phyloP scores from a whole-genome alignment of 1,140 invertebrate genomes.

The Cyphomyrmex costatus region DNA sequence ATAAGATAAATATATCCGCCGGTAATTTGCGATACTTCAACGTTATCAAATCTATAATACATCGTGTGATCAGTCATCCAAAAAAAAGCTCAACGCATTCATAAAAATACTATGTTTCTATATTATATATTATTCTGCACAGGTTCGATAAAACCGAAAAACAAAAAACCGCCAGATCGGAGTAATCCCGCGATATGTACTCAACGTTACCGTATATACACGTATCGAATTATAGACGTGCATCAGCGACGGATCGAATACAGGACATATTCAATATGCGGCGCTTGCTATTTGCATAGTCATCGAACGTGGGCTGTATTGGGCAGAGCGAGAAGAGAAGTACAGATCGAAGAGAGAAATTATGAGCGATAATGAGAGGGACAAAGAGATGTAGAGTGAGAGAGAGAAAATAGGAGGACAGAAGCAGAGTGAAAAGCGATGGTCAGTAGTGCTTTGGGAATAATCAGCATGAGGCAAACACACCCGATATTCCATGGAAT shows the following conservation, averaged over 20 bases:
- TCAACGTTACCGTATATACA: slow-evolving; percentile 41
- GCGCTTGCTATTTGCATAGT: slow-evolving; percentile 60
- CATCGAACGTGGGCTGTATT: slow-evolving; percentile 17
- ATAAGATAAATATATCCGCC: slow-evolving; percentile 4
- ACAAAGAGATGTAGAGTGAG: slow-evolving; percentile 1
- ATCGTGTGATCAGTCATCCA: not conserved
- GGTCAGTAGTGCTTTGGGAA: slow-evolving; percentile 74
- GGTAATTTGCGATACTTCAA: not conserved
- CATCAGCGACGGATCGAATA: slow-evolving; percentile 58
- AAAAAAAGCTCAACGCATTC: not conserved
- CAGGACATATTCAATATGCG: slow-evolving; percentile 59
- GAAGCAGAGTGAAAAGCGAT: slow-evolving; percentile 35
- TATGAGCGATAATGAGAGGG: slow-evolving; percentile 9
- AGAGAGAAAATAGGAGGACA: not conserved
- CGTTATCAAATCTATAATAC: not conserved
- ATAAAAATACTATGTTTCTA: not conserved
- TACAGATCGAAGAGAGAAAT: not conserved
- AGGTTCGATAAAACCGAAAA: not conserved
- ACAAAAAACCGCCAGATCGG: not conserved
- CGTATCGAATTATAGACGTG: slow-evolving; percentile 69
- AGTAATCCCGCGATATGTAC: slow-evolving; percentile 38
- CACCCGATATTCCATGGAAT: slow-evolving; percentile 73
- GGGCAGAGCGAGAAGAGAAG: not conserved
- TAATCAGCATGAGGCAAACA: slow-evolving; percentile 77
- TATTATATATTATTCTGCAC: not conserved